A percentile compares a stretch with the other conserved stretches of the same genome.
Conservation (phyloP, 2,888 invertebrate species). For the Ophioninae sp. region DNA sequence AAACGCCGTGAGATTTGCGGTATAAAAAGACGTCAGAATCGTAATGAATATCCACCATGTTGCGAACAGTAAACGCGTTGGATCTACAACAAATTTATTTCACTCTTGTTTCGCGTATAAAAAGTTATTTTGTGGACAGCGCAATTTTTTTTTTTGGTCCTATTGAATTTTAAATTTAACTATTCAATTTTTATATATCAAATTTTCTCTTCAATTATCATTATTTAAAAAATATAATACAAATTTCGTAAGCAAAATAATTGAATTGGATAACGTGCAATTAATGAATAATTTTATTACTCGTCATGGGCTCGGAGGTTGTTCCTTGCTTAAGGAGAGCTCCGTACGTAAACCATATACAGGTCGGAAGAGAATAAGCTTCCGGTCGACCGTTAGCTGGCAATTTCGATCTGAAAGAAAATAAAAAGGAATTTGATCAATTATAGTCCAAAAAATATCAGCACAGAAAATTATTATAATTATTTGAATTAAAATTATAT, state of each 20-base stretch:
- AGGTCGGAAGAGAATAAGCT: conserved; percentile 85
- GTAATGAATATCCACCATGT: conserved; percentile 97
- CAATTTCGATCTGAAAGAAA: conserved; percentile 79
- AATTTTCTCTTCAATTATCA: no score
- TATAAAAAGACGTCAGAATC: conserved; percentile 93
- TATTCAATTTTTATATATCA: no score
- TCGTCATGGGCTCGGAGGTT: conserved; percentile 89
- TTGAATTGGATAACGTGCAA: background rate
- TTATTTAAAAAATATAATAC: background rate
- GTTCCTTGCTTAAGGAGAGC: conserved; percentile 94
- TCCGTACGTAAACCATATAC: conserved; percentile 94
- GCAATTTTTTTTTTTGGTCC: no score
- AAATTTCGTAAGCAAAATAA: background rate
- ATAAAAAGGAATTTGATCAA: conserved; percentile 17
- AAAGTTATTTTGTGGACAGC: no score
- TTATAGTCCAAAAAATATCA: background rate
- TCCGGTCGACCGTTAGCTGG: conserved; percentile 84
- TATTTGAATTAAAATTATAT: background rate
- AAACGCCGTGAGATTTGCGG: conserved; percentile 94
- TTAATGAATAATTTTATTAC: conserved; percentile 80
- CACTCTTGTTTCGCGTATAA: background rate
- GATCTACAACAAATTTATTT: conserved; percentile 83
- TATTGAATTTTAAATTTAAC: no score
- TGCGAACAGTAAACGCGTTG: conserved; percentile 91
- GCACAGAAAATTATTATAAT: background rate